A percentile compares a stretch with the other conserved stretches of the same genome.
Evolutionary conservation across 2,113 vertebrate species (phyloP).

Genomic region (Chaetodon auriga): DNA sequence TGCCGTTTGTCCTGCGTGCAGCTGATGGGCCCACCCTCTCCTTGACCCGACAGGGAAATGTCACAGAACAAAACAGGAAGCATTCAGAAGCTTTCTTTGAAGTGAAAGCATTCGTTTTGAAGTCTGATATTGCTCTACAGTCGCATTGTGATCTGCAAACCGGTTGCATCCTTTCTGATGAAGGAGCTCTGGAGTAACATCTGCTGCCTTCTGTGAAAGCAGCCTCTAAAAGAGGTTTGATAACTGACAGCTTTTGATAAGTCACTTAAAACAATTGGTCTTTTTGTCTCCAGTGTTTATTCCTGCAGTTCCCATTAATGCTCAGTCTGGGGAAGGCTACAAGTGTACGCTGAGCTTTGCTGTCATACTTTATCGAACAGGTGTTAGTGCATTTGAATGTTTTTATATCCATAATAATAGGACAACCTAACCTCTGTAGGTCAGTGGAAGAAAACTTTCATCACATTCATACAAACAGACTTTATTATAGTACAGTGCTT

Average conservation of each 20-base stretch:
- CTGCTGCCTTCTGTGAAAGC: conserved; percentile 40
- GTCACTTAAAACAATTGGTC: conserved; percentile 50
- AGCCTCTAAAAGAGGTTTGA: conserved; percentile 49
- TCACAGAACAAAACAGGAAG: conserved; percentile 26
- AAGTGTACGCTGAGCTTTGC: background rate
- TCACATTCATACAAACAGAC: background rate
- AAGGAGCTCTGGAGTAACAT: conserved; percentile 25
- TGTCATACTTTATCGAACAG: background rate
- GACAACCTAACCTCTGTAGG: background rate
- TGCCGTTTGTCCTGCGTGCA: conserved; percentile 37
- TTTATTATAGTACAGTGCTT: background rate
- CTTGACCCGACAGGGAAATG: conserved; percentile 49
- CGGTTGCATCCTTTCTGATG: conserved; percentile 47
- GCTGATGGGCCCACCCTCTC: conserved; percentile 48
- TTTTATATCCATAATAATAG: background rate
- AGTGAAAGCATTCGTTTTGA: conserved; percentile 42
- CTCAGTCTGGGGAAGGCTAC: conserved; percentile 4
- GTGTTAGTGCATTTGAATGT: background rate
- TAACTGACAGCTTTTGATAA: conserved; percentile 57
- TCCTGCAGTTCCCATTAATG: background rate
- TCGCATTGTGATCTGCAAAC: conserved; percentile 54
- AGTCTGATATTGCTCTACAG: conserved; percentile 30
- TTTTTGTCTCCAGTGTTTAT: conserved; percentile 41
- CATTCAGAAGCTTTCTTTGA: conserved; percentile 51
- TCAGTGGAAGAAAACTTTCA: background rate